phyloP scores from a whole-genome alignment of 2,113 vertebrate genomes.

The Oryzias curvinotus region DNA sequence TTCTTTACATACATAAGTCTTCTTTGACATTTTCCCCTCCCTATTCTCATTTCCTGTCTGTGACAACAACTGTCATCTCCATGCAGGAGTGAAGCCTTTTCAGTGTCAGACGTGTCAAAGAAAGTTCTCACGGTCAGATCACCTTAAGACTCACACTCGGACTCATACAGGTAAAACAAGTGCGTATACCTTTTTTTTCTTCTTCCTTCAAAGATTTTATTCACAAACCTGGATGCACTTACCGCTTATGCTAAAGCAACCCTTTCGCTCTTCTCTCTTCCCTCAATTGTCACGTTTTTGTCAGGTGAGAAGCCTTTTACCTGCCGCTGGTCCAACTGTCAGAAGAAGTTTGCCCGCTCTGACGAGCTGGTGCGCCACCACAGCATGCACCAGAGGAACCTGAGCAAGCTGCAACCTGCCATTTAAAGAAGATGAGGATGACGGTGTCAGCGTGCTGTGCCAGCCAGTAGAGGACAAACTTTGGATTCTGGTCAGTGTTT shows the following conservation, averaged over 20 bases:
- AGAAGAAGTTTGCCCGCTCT: conserved; percentile 98
- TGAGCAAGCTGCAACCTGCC: conserved; percentile 92
- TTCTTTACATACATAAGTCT: not conserved
- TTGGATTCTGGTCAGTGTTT: conserved; percentile 63
- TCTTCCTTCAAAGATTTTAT: conserved; percentile 79
- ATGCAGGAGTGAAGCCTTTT: conserved; percentile 96
- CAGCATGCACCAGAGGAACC: conserved; percentile 99
- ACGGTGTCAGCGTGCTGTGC: conserved; percentile 56
- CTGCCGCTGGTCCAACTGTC: conserved; percentile 97
- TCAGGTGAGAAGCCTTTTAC: conserved; percentile 99
- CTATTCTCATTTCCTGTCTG: conserved; percentile 18
- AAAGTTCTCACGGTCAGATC: conserved; percentile 98
- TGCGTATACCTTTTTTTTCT: conserved; percentile 98
- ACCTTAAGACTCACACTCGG: conserved; percentile 99
- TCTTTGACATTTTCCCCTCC: not conserved
- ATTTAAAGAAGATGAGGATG: conserved; percentile 76
- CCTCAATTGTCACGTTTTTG: conserved; percentile 33
- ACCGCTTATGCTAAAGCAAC: conserved; percentile 47
- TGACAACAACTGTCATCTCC: conserved; percentile 28
- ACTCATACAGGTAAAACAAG: conserved; percentile 99
- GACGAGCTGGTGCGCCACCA: conserved; percentile 98
- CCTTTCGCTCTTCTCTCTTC: not conserved
- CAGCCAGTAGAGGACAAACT: conserved; percentile 39
- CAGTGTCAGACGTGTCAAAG: conserved; percentile 98
- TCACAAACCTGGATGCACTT: not conserved